Conservation (phyloP, 2,113 vertebrate genomes). For the Felis chaus region DNA sequence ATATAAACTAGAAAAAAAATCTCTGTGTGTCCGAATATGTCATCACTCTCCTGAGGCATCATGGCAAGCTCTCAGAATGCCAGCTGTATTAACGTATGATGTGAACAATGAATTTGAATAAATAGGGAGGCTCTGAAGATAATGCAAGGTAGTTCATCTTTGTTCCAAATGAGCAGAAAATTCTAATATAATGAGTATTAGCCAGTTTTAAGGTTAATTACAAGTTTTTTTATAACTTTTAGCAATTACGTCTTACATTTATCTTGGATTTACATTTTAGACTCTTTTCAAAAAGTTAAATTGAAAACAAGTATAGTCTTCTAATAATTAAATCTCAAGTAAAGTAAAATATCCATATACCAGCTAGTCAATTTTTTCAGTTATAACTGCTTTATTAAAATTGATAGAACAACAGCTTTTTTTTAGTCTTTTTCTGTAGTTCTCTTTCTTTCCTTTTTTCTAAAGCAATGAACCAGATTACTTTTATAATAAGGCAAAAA, state of each 20-base stretch:
- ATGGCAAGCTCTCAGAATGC: not conserved
- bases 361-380: not conserved
- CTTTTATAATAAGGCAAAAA: not conserved
- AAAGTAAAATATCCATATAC: not conserved
- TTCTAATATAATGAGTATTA: not conserved
- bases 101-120: not conserved
- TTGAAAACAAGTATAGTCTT: not conserved
- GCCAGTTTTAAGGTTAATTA: conserved; percentile 10
- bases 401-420: not conserved
- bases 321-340: not conserved
- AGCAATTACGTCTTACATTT: not conserved
- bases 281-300: not conserved
- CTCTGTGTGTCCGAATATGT: not conserved
- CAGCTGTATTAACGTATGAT: not conserved
- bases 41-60: not conserved
- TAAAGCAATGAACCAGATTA: not conserved
- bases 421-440: not conserved
- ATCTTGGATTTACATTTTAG: not conserved
- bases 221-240: conserved; percentile 2
- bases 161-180: not conserved
- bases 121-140: not conserved
- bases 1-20: not conserved
- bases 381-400: not conserved
- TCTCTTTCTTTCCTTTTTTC: not conserved
- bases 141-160: not conserved